These are phyloP conservation scores for Aramus guarauna DNA, from an alignment of 2,113 vertebrate species.

Conservation along the genomic window DNA sequence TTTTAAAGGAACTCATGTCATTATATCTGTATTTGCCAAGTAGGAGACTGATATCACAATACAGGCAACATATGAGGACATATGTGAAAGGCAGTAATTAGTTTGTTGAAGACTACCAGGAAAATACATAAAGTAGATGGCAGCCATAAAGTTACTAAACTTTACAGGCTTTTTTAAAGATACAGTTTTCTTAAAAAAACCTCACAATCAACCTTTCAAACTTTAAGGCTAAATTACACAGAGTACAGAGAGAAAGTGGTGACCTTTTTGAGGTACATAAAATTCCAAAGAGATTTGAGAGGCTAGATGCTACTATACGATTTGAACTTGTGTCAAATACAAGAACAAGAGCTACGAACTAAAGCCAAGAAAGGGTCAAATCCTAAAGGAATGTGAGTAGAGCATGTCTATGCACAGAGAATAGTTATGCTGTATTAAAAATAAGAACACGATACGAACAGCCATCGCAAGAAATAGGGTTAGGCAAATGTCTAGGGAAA, in stretches of 20 bases:
- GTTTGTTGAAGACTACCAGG: not conserved
- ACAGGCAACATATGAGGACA: not conserved
- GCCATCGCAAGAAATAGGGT: not conserved
- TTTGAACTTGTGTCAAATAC: slow-evolving; percentile 40
- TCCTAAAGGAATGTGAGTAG: not conserved
- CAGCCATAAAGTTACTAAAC: not conserved
- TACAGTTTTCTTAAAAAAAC: not conserved
- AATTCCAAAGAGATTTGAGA: not conserved
- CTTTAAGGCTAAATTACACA: not conserved
- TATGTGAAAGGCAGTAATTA: not conserved
- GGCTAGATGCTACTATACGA: not conserved
- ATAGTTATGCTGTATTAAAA: not conserved
- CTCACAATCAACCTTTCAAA: not conserved
- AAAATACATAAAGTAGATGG: not conserved
- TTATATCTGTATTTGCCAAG: not conserved
- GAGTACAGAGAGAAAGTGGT: not conserved
- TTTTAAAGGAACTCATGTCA: not conserved
- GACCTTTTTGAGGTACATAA: not conserved
- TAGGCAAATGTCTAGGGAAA: not conserved
- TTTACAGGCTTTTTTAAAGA: not conserved
- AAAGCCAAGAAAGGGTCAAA: slow-evolving; percentile 16
- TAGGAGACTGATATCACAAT: not conserved
- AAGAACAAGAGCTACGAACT: slow-evolving; percentile 1
- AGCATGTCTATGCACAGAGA: not conserved
- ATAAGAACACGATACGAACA: not conserved